phyloP scores from a whole-genome alignment of 2,888 invertebrate species.

The Phengaris alcon region DNA sequence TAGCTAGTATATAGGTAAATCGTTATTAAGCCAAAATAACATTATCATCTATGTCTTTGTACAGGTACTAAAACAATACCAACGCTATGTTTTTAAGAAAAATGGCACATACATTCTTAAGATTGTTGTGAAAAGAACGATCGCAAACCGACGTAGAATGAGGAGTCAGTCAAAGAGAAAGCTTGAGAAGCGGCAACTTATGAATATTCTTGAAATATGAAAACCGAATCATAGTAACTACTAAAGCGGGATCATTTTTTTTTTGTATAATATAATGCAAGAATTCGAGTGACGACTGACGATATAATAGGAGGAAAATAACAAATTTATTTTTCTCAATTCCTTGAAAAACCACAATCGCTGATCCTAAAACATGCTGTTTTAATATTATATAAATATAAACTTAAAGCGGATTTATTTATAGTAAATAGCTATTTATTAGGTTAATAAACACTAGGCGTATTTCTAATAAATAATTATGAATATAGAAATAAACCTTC shows the following conservation, averaged over 20 bases:
- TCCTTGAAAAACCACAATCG: constrained; percentile 5
- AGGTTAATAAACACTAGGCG: constrained; percentile 11
- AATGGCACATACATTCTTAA: background rate
- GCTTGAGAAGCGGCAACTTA: no score
- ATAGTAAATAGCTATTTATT: background rate
- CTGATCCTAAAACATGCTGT: background rate
- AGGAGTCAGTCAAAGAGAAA: no score
- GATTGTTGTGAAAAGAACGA: background rate
- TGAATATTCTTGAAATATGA: no score
- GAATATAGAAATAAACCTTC: constrained; percentile 30
- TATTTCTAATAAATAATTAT: constrained; percentile 28
- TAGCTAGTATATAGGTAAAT: background rate
- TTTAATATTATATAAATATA: background rate
- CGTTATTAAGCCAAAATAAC: background rate
- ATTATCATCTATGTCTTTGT: background rate
- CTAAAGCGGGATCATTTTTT: no score
- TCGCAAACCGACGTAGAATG: no score
- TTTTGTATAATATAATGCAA: no score
- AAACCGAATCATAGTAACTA: no score
- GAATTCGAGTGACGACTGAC: no score
- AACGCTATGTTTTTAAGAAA: no score
- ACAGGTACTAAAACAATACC: background rate
- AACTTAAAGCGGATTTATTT: background rate
- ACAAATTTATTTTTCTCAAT: background rate
- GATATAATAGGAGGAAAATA: no score